Conservation (phyloP, 2,113 vertebrate species). For the Oxyura jamaicensis region DNA sequence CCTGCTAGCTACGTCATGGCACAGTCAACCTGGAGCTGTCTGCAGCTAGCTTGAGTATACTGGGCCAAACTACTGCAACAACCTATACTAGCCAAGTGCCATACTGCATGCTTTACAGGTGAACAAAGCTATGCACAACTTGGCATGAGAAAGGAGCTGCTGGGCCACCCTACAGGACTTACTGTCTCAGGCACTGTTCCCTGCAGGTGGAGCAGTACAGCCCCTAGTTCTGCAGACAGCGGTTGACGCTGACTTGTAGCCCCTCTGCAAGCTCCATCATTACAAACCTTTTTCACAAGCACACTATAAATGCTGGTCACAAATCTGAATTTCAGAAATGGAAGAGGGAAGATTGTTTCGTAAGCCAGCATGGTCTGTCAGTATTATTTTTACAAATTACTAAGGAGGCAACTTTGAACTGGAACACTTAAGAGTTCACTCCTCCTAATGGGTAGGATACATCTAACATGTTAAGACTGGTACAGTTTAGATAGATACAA, state of each 20-base stretch:
- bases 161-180: not conserved
- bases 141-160: not conserved
- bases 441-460: not conserved
- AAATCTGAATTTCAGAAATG: not conserved
- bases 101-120: not conserved
- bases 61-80: not conserved
- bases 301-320: not conserved
- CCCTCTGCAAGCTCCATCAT: not conserved
- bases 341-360: not conserved
- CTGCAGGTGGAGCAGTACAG: not conserved
- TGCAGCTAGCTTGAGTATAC: not conserved
- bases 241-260: not conserved
- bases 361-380: not conserved
- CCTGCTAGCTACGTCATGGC: not conserved
- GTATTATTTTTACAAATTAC: not conserved
- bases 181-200: not conserved
- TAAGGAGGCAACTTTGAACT: not conserved
- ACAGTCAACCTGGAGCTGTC: not conserved
- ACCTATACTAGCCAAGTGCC: not conserved
- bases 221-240: not conserved
- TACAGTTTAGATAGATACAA: slow-evolving; percentile 6
- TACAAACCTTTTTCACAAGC: not conserved
- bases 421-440: not conserved
- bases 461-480: not conserved
- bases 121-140: not conserved